Conservation (phyloP, 2,888 invertebrate species). For the Augochlorella aurata region DNA sequence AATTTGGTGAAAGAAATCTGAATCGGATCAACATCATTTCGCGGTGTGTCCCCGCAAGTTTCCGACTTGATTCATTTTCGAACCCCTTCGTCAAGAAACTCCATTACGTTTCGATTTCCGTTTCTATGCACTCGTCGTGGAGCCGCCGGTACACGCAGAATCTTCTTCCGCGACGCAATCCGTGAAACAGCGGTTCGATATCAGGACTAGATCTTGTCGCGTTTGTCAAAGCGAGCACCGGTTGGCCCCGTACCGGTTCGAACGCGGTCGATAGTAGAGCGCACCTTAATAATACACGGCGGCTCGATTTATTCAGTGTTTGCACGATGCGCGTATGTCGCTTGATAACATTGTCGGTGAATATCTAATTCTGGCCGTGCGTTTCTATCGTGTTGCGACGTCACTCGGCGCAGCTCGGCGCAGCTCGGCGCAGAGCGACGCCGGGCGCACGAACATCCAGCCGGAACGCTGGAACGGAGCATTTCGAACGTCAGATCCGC, state of each 20-base stretch:
- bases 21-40: background rate
- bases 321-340: slow-evolving; percentile 22
- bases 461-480: background rate
- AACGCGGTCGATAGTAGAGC: slow-evolving; percentile 35
- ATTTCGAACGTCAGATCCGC: slow-evolving; percentile 22
- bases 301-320: slow-evolving; percentile 47
- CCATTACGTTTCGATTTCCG: slow-evolving; percentile 16
- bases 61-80: background rate
- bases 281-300: slow-evolving; percentile 50
- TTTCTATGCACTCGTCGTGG: background rate
- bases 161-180: background rate
- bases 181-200: background rate
- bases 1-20: background rate
- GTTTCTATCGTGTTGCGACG: slow-evolving; percentile 15
- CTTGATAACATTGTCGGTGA: slow-evolving; percentile 50
- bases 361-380: slow-evolving; percentile 43
- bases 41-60: background rate
- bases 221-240: background rate
- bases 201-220: background rate
- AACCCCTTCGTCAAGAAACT: background rate
- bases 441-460: background rate
- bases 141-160: background rate
- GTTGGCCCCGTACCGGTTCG: background rate
- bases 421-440: background rate
- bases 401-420: background rate